Percentiles rank a stretch among this genome's conserved stretches.
Evolutionary conservation across 2,797 vertebrate species (phyloP).

Genomic region (Danio choprae): DNA sequence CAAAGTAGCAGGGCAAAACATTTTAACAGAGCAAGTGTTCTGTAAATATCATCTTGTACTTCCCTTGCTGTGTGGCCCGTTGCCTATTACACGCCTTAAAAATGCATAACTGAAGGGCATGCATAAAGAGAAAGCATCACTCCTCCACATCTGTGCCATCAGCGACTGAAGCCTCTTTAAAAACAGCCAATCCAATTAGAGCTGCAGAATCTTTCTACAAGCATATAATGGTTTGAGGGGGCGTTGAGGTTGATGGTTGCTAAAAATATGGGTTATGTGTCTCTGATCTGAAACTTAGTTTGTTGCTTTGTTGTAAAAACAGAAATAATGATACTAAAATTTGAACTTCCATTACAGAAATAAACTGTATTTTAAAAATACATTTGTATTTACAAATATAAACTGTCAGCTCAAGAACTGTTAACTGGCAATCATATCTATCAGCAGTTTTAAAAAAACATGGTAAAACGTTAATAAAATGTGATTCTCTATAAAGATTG

Average conservation of each 20-base stretch:
- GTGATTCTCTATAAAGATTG: neutral
- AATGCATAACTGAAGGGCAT: conserved; percentile 29
- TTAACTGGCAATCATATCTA: no score
- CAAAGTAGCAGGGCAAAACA: conserved; percentile 14
- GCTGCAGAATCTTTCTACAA: conserved; percentile 20
- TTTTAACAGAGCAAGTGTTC: conserved; percentile 21
- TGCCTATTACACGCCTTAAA: conserved; percentile 22
- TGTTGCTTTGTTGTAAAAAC: neutral
- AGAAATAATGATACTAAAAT: no score
- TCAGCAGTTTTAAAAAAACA: no score
- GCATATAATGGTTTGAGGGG: conserved; percentile 29
- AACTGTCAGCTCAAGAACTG: no score
- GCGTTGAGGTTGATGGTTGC: conserved; percentile 8
- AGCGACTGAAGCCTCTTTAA: conserved; percentile 30
- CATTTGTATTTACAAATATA: no score
- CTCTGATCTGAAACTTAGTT: neutral
- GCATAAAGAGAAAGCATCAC: conserved; percentile 30
- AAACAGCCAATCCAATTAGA: conserved; percentile 43
- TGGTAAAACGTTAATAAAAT: neutral
- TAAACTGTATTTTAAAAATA: no score
- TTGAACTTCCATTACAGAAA: no score
- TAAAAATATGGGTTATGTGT: neutral
- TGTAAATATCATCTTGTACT: conserved; percentile 28
- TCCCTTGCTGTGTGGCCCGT: neutral
- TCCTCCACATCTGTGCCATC: conserved; percentile 31